A percentile compares a stretch with the other conserved stretches of the same genome.
phyloP scores from a whole-genome alignment of 2,888 invertebrate species.

The Leucophenga montana region DNA sequence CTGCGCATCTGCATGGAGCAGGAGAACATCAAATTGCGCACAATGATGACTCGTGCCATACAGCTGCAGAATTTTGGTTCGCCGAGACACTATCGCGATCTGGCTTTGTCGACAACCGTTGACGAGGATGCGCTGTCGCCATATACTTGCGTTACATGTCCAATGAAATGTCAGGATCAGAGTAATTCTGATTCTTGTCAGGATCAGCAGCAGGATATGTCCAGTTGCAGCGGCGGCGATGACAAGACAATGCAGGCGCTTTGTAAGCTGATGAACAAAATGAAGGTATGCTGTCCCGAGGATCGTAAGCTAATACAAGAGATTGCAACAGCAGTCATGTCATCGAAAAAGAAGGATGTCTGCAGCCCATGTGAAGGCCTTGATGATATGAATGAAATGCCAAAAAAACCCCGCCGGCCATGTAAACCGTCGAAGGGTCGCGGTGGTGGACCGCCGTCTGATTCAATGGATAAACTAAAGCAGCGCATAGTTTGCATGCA shows the following conservation, averaged over 20 bases:
- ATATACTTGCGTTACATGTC: conserved; percentile 40
- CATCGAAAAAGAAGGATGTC: conserved; percentile 44
- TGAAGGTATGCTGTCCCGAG: conserved; percentile 64
- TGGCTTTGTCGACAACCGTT: conserved; percentile 66
- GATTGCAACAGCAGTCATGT: conserved; percentile 56
- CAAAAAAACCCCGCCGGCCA: background rate
- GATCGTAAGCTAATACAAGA: conserved; percentile 62
- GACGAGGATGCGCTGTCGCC: conserved; percentile 67
- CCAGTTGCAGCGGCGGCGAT: conserved; percentile 42
- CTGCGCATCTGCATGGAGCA: conserved; percentile 67
- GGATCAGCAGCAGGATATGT: conserved; percentile 40
- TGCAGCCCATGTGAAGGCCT: conserved; percentile 36
- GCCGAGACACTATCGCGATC: conserved; percentile 59
- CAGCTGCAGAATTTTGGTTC: conserved; percentile 68
- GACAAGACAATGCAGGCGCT: conserved; percentile 52
- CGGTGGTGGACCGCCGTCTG: conserved; percentile 1
- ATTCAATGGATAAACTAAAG: conserved; percentile 59
- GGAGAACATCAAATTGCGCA: conserved; percentile 67
- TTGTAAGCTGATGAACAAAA: conserved; percentile 60
- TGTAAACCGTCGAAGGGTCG: background rate
- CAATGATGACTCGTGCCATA: conserved; percentile 63
- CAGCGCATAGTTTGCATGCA: conserved; percentile 61
- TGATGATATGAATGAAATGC: background rate
- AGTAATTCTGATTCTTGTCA: conserved; percentile 27
- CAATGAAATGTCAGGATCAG: conserved; percentile 27